These are phyloP conservation scores for Troides oblongomaculatus DNA, from an alignment of 2,888 invertebrate genomes.

Conservation along the genomic window DNA sequence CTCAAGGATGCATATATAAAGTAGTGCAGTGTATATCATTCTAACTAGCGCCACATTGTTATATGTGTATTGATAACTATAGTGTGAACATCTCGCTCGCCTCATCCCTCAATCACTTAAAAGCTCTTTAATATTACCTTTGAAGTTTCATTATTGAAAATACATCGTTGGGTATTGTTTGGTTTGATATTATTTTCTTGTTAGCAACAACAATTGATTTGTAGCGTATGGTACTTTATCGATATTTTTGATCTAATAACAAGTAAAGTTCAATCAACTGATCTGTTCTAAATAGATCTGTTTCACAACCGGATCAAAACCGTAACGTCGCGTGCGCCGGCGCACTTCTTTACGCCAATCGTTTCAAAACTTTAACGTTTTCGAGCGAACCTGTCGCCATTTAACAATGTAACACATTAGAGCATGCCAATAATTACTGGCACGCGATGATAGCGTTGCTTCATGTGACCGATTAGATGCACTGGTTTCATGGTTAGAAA, in stretches of 20 bases:
- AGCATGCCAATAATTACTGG: constrained; percentile 44
- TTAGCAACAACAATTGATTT: not conserved
- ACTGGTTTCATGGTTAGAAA: constrained; percentile 18
- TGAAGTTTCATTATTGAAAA: no score
- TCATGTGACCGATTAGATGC: constrained; percentile 37
- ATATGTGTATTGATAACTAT: no score
- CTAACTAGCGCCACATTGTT: no score
- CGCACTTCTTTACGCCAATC: constrained; percentile 56
- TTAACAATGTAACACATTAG: constrained; percentile 46
- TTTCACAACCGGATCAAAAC: constrained; percentile 30
- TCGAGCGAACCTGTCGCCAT: constrained; percentile 46
- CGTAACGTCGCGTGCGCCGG: constrained; percentile 54
- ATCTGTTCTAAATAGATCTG: constrained; percentile 33
- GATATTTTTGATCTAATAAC: constrained; percentile 13
- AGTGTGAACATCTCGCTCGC: no score
- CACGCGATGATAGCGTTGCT: constrained; percentile 48
- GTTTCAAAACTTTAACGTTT: constrained; percentile 42
- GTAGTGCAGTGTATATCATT: no score
- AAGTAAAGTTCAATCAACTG: constrained; percentile 27
- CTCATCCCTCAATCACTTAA: no score
- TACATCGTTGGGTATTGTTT: not conserved
- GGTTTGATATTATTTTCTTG: not conserved
- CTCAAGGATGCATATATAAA: no score
- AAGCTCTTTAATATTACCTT: no score
- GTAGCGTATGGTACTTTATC: not conserved